A percentile compares a stretch with the other conserved stretches of the same genome.
These are phyloP conservation scores for Cosmopolites sordidus DNA, from an alignment of 2,888 invertebrate species.

Conservation along the genomic window DNA sequence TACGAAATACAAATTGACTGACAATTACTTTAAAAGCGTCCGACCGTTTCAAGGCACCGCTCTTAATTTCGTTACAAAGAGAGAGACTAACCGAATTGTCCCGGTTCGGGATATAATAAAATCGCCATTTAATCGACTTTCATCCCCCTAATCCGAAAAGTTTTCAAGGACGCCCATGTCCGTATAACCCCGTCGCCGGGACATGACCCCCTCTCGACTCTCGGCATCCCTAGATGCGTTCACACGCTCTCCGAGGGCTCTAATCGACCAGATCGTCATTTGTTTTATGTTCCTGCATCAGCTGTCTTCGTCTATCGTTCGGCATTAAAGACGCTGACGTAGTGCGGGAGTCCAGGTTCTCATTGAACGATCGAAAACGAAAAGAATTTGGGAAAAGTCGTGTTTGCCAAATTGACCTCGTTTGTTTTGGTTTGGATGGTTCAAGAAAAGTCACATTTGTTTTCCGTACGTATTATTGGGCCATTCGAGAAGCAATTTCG, in stretches of 20 bases:
- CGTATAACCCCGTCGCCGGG: constrained; percentile 15
- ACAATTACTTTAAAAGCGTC: background rate
- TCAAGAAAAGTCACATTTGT: too few species aligned
- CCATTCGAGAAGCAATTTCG: too few species aligned
- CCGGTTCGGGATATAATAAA: constrained; percentile 1
- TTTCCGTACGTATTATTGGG: too few species aligned
- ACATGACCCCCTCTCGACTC: constrained; percentile 19
- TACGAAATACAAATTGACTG: too few species aligned
- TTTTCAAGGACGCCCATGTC: constrained; percentile 22
- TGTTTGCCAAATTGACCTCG: too few species aligned
- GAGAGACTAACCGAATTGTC: background rate
- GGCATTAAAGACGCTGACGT: constrained; percentile 8
- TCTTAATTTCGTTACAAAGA: background rate
- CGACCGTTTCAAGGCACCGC: background rate
- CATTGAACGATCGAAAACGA: too few species aligned
- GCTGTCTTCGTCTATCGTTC: constrained; percentile 25
- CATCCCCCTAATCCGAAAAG: constrained; percentile 4
- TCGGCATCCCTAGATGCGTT: constrained; percentile 38
- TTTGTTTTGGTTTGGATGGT: too few species aligned
- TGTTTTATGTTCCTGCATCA: constrained; percentile 33
- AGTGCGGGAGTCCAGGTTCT: background rate
- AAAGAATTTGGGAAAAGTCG: too few species aligned
- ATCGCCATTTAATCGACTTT: constrained; percentile 17
- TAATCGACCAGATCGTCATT: constrained; percentile 39
- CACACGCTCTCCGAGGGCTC: constrained; percentile 37